Evolutionary conservation across 2,113 vertebrate genomes (phyloP), one percentile per base, ranked within the genome.

Genomic region (Chaetura pelagica): DNA sequence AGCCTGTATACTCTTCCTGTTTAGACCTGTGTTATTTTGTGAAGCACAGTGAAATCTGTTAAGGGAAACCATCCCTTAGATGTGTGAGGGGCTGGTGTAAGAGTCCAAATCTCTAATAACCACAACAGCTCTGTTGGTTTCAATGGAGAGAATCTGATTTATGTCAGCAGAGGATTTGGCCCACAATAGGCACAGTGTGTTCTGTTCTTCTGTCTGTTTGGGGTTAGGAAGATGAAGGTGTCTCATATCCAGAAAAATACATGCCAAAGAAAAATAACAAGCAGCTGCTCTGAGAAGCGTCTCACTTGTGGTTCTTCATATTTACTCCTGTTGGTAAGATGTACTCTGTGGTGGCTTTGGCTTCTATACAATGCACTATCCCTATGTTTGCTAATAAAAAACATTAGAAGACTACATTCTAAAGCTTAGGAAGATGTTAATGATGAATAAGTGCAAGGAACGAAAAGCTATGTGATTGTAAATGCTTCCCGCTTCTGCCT

Each of bases 101-200:
- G 68, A 85, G 72, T 58, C 87, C 71, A 66, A 67, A 42, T 55
- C 61, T 44, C 34, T 44, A 64, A 54, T 59, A 73, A 27, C 61
- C 49, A 17, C 55, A 73, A 29, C 38, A 74, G 67, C 71, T 68
- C 61, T 29, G 1, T 14, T 82, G 66, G 59, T 82, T 83, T 72
- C 73, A 75, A 18, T 11, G 29, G n/a, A 62, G 74, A 58, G 71
- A 73, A 44, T 63, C 80, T 78, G 71, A 89, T 86, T 79, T 87
- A 64, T 67, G 72, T 87, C 61, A 90, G 81, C 72, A 32, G 58
- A 87, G 68, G n/a, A 75, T 84, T 10, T 94, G 82, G 85, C 81
- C 94, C 77, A 84, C 86, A 80, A 34, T 15, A 89, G 86, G 73
- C 89, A 90, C 92, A 92, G 77, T n/a, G 66, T 87, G 77, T 95